Conservation (phyloP, 2,113 vertebrate species). For the Pteruthius melanotis region DNA sequence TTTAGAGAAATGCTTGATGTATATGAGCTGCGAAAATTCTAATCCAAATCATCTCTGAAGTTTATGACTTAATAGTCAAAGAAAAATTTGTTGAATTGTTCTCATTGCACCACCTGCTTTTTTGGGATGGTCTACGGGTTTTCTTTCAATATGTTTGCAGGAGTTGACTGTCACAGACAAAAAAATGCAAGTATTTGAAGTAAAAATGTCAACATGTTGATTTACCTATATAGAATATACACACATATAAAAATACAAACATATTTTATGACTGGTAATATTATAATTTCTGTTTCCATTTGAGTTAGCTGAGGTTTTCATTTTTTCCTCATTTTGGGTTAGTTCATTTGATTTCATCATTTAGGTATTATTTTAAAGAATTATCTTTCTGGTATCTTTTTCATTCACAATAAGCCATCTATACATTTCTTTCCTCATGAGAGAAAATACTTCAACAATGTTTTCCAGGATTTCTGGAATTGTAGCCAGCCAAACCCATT, state of each 20-base stretch:
- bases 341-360: neutral
- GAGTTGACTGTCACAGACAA: neutral
- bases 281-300: neutral
- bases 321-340: neutral
- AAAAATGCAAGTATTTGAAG: neutral
- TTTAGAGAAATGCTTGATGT: conserved; percentile 19
- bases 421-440: neutral
- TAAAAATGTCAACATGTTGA: neutral
- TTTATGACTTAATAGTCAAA: neutral
- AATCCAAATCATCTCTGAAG: neutral
- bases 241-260: neutral
- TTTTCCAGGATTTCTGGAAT: neutral
- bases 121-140: neutral
- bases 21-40: neutral
- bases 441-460: neutral
- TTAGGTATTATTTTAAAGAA: neutral
- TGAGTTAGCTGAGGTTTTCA: neutral
- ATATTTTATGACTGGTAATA: neutral
- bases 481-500: neutral
- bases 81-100: neutral
- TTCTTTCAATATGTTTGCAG: neutral
- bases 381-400: neutral
- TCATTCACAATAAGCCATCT: neutral
- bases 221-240: neutral
- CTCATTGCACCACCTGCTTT: neutral